Evolutionary conservation across 1,140 invertebrate genomes (phyloP).

Genomic region (Scaptomyza montana): DNA sequence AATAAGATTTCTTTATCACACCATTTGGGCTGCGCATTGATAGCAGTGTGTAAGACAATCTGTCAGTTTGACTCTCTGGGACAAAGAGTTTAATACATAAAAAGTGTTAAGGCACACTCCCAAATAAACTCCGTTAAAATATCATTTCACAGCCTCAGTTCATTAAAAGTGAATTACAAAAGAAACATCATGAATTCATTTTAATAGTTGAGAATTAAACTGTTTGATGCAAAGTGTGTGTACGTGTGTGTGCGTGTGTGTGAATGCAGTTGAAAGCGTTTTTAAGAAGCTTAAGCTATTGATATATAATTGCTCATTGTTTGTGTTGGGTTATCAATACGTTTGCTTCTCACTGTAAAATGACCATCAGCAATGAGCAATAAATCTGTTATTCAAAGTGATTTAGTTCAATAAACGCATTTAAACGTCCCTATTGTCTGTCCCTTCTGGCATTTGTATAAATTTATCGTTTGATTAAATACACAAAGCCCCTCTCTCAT

Average conservation of each 20-base stretch:
- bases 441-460: neutral
- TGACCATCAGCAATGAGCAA: neutral
- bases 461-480: slow-evolving; percentile 16
- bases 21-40: no score
- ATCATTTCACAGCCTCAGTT: no score
- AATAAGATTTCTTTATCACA: no score
- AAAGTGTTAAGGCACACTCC: no score
- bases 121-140: no score
- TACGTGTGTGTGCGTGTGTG: neutral
- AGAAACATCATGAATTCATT: neutral
- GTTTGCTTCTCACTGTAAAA: no score
- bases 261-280: neutral
- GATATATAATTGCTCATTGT: neutral
- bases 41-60: no score
- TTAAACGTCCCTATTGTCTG: neutral
- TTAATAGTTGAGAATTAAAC: neutral
- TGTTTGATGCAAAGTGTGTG: neutral
- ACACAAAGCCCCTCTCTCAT: neutral
- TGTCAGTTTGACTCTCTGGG: no score
- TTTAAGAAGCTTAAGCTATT: slow-evolving; percentile 2
- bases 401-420: slow-evolving; percentile 8
- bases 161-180: no score
- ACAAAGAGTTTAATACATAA: no score
- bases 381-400: slow-evolving; percentile 1
- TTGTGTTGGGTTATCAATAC: neutral